Evolutionary conservation across 2,797 vertebrate species (phyloP).

Genomic region (Borostomias antarcticus): DNA sequence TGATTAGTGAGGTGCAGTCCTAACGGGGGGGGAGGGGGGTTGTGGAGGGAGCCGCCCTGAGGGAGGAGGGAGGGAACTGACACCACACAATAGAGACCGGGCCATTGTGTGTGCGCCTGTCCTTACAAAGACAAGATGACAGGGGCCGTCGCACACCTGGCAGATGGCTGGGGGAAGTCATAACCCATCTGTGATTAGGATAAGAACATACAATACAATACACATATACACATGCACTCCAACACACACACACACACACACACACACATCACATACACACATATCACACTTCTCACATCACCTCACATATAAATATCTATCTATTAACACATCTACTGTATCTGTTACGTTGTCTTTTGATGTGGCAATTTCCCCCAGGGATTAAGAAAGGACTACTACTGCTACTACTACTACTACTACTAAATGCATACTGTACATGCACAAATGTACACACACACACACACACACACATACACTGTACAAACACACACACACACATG

Average conservation of each 20-base stretch:
- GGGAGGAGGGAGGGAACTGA: slow-evolving; percentile 22
- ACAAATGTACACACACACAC: too few species aligned
- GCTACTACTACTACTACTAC: too few species aligned
- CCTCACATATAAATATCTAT: too few species aligned
- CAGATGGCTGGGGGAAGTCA: slow-evolving; percentile 59
- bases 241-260: slow-evolving; percentile 9
- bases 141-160: slow-evolving; percentile 19
- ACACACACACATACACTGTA: too few species aligned
- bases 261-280: background rate
- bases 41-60: slow-evolving; percentile 36
- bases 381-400: too few species aligned
- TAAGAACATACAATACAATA: slow-evolving; percentile 15
- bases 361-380: too few species aligned
- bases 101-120: slow-evolving; percentile 39
- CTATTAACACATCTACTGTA: too few species aligned
- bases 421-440: too few species aligned
- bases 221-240: slow-evolving; percentile 14
- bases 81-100: slow-evolving; percentile 51
- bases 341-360: too few species aligned
- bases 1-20: slow-evolving; percentile 43
- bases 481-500: slow-evolving; percentile 14
- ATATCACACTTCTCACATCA: slow-evolving; percentile 9
- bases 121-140: slow-evolving; percentile 40
- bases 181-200: slow-evolving; percentile 50
- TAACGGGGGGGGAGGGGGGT: slow-evolving; percentile 35